These are phyloP conservation scores for Dicycla oo DNA, from an alignment of 2,888 invertebrate genomes.

Conservation along the genomic window DNA sequence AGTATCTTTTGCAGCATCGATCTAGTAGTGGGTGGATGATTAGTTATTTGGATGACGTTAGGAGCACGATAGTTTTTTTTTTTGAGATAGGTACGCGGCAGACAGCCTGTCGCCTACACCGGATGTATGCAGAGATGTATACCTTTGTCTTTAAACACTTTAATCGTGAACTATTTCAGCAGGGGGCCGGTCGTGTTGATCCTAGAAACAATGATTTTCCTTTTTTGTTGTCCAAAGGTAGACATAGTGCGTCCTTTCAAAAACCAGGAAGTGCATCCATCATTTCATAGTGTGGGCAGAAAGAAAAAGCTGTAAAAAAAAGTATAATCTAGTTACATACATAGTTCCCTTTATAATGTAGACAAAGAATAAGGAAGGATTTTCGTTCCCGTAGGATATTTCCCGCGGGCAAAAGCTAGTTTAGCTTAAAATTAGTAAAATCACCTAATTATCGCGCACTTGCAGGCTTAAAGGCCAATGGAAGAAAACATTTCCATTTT, in stretches of 20 bases:
- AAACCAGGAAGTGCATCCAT: not conserved
- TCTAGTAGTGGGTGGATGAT: constrained; percentile 20
- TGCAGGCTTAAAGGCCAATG: not conserved
- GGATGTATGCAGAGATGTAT: constrained; percentile 71
- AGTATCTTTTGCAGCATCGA: constrained; percentile 44
- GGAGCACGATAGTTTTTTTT: constrained; percentile 68
- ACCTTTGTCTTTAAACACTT: constrained; percentile 31
- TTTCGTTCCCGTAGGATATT: too few species aligned
- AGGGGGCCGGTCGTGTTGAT: constrained; percentile 14
- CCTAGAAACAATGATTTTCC: constrained; percentile 16
- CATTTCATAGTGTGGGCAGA: too few species aligned
- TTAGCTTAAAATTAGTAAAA: not conserved
- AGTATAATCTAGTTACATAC: not conserved
- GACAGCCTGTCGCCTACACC: constrained; percentile 83
- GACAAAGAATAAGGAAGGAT: too few species aligned
- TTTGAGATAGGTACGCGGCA: constrained; percentile 65
- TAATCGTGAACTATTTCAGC: constrained; percentile 14
- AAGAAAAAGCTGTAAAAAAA: not conserved
- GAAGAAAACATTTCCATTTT: not conserved
- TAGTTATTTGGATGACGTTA: constrained; percentile 68
- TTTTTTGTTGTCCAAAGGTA: constrained; percentile 1
- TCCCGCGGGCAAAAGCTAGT: too few species aligned
- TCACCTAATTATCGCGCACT: not conserved
- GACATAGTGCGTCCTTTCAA: not conserved
- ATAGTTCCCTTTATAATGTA: too few species aligned